Evolutionary conservation across 2,797 vertebrate genomes (phyloP).

Genomic region (Lutjanus campechanus): DNA sequence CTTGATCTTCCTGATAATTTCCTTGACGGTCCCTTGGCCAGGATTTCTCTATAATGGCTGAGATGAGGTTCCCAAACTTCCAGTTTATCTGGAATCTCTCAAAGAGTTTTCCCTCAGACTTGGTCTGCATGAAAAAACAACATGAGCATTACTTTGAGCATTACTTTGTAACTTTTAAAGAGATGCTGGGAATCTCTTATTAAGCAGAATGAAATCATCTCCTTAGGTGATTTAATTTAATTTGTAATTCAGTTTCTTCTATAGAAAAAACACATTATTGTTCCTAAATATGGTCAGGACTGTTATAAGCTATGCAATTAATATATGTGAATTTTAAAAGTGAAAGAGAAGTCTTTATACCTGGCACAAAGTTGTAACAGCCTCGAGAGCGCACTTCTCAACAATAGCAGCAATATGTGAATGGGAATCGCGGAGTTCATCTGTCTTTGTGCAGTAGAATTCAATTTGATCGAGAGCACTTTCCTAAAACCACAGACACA

Average conservation of each 20-base stretch:
- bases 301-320: neutral
- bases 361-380: slow-evolving; percentile 90
- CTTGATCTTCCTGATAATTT: slow-evolving; percentile 57
- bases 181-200: neutral
- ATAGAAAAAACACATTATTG: no score
- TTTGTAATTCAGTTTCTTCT: neutral
- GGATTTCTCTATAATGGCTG: slow-evolving; percentile 89
- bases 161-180: neutral
- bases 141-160: no score
- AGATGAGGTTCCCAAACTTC: slow-evolving; percentile 90
- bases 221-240: no score
- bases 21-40: slow-evolving; percentile 87
- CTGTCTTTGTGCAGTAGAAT: slow-evolving; percentile 84
- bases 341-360: slow-evolving; percentile 73
- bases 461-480: slow-evolving; percentile 79
- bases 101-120: slow-evolving; percentile 77
- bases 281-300: neutral
- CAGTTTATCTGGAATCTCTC: slow-evolving; percentile 53
- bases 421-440: slow-evolving; percentile 22
- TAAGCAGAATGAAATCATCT: neutral
- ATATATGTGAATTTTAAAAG: neutral
- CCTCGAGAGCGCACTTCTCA: slow-evolving; percentile 90
- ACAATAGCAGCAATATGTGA: slow-evolving; percentile 82
- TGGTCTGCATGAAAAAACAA: slow-evolving; percentile 72
- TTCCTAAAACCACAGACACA: slow-evolving; percentile 80